phyloP scores from a whole-genome alignment of 2,888 invertebrate species.

The Chalcis sispes region DNA sequence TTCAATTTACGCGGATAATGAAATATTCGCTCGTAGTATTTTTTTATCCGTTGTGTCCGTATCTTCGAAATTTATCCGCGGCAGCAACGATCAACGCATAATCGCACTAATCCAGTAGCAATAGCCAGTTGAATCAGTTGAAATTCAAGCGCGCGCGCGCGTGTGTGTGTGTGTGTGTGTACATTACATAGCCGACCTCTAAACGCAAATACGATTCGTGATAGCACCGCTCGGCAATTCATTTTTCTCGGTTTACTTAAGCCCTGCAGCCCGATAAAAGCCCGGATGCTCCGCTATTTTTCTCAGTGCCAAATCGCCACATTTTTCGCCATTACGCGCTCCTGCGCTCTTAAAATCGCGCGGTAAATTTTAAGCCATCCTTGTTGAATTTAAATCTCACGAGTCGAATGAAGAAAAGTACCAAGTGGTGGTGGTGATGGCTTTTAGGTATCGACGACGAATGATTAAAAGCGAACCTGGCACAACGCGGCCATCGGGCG shows the following conservation, averaged over 20 bases:
- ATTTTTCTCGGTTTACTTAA: conserved; percentile 29
- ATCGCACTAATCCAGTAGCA: not conserved
- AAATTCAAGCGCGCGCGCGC: not conserved
- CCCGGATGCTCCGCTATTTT: not conserved
- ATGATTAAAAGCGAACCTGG: too few species aligned
- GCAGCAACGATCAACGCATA: not conserved
- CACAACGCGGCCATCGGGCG: too few species aligned
- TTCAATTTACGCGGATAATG: not conserved
- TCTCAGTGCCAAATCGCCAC: not conserved
- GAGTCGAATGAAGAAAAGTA: too few species aligned
- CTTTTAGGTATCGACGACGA: too few species aligned
- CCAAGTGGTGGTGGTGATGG: too few species aligned
- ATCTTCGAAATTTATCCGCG: not conserved
- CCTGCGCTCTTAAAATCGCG: not conserved
- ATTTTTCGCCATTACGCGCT: not conserved
- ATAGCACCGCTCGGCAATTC: conserved; percentile 4
- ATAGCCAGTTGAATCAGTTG: too few species aligned
- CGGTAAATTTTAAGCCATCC: not conserved
- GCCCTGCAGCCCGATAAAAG: not conserved
- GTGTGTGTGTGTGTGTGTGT: not conserved
- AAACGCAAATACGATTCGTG: conserved; percentile 31
- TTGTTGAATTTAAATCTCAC: not conserved
- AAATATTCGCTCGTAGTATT: not conserved
- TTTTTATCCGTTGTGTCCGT: not conserved
- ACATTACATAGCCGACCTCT: not conserved